phyloP scores from a whole-genome alignment of 2,888 invertebrate species.

The Mechanitis messenoides region DNA sequence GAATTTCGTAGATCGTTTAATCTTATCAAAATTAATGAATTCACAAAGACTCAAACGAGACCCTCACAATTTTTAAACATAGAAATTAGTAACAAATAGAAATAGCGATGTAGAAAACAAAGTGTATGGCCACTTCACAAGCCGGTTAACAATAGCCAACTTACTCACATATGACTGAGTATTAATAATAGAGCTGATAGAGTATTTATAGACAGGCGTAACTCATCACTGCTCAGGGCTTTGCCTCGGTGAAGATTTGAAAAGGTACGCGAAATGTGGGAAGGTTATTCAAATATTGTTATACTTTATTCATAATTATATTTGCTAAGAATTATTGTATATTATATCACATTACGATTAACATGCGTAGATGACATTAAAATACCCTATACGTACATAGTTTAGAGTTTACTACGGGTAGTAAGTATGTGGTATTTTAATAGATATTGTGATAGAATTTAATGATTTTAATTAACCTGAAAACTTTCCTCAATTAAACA shows the following conservation, averaged over 20 bases:
- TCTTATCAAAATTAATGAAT: too few relatives aligned
- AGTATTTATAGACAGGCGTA: constrained; percentile 29
- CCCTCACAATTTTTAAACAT: background rate
- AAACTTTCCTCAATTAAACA: too few relatives aligned
- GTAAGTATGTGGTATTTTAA: background rate
- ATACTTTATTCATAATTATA: too few relatives aligned
- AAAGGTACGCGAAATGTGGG: background rate
- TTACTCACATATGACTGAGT: constrained; percentile 38
- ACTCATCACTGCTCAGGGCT: constrained; percentile 26
- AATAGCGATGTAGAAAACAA: background rate
- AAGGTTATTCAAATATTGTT: background rate
- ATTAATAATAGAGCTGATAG: constrained; percentile 31
- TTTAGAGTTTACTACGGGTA: too few relatives aligned
- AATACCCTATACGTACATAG: too few relatives aligned
- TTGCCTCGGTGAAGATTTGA: background rate
- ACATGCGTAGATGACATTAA: too few relatives aligned
- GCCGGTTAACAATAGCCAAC: constrained; percentile 41
- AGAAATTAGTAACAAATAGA: background rate
- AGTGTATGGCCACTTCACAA: constrained; percentile 16
- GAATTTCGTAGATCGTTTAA: too few relatives aligned
- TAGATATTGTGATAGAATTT: background rate
- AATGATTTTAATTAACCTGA: too few relatives aligned
- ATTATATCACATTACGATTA: too few relatives aligned
- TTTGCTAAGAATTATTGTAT: too few relatives aligned
- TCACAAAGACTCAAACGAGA: too few relatives aligned